These are phyloP conservation scores for Chloroceryle inda DNA, from an alignment of 2,797 vertebrate species.

Conservation along the genomic window DNA sequence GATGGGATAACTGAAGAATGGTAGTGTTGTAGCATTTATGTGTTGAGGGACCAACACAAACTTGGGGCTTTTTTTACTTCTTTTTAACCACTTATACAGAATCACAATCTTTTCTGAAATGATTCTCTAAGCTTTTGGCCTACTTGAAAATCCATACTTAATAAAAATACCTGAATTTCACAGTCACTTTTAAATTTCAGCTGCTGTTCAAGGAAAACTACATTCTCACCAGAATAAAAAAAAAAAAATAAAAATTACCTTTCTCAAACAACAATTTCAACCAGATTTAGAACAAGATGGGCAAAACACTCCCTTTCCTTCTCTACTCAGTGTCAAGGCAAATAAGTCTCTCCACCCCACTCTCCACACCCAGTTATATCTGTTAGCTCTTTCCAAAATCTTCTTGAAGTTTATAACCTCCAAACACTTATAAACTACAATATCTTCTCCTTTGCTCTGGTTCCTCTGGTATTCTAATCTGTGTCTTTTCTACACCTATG, in stretches of 20 bases:
- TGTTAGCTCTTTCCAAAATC: background rate
- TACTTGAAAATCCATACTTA: background rate
- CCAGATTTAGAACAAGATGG: background rate
- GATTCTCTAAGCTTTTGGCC: background rate
- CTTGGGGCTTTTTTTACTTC: accelerated
- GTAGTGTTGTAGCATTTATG: background rate
- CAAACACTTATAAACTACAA: background rate
- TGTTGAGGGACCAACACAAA: background rate
- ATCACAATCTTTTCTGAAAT: background rate
- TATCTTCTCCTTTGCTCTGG: background rate
- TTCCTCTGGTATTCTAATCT: background rate
- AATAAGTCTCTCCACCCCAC: background rate
- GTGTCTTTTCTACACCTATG: background rate
- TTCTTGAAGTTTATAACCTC: background rate
- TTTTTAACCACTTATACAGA: background rate
- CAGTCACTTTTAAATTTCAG: background rate
- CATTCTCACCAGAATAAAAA: background rate
- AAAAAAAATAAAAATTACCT: background rate
- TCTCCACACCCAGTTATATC: background rate
- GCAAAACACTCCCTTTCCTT: background rate
- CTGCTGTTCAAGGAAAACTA: background rate
- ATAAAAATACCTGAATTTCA: background rate
- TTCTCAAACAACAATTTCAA: background rate
- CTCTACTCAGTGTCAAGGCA: background rate
- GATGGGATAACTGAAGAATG: background rate